phyloP scores from a whole-genome alignment of 2,113 vertebrate genomes.

The Callorhinus ursinus region DNA sequence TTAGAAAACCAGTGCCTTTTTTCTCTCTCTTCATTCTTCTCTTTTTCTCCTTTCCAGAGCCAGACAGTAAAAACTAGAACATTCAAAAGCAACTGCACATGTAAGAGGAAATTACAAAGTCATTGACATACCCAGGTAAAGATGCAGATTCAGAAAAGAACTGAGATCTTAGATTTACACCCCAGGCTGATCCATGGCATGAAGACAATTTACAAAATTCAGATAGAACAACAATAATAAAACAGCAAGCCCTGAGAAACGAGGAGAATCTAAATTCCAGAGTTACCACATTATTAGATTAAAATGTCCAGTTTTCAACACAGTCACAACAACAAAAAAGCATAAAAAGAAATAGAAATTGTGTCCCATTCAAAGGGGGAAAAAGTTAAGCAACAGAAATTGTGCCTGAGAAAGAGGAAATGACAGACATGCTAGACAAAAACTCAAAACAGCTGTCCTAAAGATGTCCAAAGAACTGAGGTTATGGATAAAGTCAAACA shows the following conservation, averaged over 20 bases:
- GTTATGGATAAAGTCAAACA: neutral
- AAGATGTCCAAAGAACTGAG: neutral
- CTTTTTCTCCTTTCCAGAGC: neutral
- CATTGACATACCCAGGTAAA: neutral
- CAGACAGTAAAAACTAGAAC: neutral
- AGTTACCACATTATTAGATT: neutral
- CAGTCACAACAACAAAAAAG: neutral
- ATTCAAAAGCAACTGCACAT: neutral
- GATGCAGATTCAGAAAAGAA: neutral
- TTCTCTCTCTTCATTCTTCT: neutral
- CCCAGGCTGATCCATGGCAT: neutral
- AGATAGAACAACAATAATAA: neutral
- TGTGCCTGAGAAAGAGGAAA: neutral
- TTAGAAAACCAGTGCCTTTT: neutral
- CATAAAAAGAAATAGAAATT: neutral
- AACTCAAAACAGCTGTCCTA: neutral
- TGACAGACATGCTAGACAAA: neutral
- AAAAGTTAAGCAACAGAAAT: neutral
- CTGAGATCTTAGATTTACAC: neutral
- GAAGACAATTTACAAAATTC: neutral
- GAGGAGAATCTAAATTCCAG: neutral
- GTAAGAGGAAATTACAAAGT: neutral
- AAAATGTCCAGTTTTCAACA: neutral
- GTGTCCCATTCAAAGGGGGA: neutral
- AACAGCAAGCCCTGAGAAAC: neutral